Evolutionary conservation across 2,113 vertebrate genomes (phyloP).

Genomic region (Zingel zingel): DNA sequence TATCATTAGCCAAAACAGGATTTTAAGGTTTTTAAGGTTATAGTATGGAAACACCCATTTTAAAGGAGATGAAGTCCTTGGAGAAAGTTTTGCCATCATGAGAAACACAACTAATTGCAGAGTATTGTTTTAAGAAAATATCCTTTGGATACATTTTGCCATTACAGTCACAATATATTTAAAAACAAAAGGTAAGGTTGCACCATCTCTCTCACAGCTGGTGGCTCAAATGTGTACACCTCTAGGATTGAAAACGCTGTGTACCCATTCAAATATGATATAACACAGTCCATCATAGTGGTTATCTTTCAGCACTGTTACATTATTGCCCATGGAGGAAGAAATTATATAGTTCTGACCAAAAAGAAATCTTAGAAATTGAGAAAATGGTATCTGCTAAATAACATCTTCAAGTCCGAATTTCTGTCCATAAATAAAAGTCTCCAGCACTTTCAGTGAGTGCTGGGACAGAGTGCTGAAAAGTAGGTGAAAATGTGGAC

Average conservation of each 20-base stretch:
- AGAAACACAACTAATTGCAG: constrained; percentile 41
- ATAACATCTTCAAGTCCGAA: constrained; percentile 51
- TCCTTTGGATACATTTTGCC: constrained; percentile 16
- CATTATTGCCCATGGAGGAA: constrained; percentile 41
- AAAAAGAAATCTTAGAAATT: constrained; percentile 39
- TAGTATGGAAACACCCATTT: background rate
- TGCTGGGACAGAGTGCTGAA: constrained; percentile 24
- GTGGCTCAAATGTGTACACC: constrained; percentile 36
- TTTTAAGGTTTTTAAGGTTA: background rate
- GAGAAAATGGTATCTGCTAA: constrained; percentile 46
- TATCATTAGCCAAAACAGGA: constrained; percentile 54
- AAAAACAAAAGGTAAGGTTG: constrained; percentile 23
- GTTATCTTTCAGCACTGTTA: constrained; percentile 44
- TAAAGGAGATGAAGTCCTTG: background rate
- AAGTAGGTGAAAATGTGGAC: constrained; percentile 61
- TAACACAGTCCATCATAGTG: constrained; percentile 44
- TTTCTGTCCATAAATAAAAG: constrained; percentile 42
- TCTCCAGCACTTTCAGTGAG: constrained; percentile 20
- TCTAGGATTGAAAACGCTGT: constrained; percentile 48
- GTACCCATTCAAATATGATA: constrained; percentile 48
- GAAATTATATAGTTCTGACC: constrained; percentile 40
- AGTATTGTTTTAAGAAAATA: constrained; percentile 36
- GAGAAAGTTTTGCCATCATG: constrained; percentile 24
- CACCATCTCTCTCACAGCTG: constrained; percentile 59
- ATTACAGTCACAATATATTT: constrained; percentile 11